These are phyloP conservation scores for Anthopleura xanthogrammica DNA, from an alignment of 92 coral and sea anemone species.

Conservation along the genomic window DNA sequence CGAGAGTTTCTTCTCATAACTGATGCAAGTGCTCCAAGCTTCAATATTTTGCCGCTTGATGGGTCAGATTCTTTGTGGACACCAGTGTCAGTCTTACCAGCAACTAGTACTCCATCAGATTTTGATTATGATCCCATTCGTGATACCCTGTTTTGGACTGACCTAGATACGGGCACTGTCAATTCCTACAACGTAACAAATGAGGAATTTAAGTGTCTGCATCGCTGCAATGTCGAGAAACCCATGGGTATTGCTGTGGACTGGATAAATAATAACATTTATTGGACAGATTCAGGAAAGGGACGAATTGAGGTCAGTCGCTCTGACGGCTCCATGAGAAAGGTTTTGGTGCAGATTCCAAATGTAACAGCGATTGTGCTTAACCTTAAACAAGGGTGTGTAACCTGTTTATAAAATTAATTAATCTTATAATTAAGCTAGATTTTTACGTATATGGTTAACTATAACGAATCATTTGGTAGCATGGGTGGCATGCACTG, in stretches of 20 bases:
- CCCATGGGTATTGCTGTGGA: constrained; percentile 70
- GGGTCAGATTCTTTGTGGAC: constrained; percentile 23
- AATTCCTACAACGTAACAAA: constrained; percentile 20
- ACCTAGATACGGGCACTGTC: constrained; percentile 26
- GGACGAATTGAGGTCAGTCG: constrained; percentile 62
- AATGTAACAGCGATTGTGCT: constrained; percentile 13
- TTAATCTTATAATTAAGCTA: background rate
- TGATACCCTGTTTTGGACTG: constrained; percentile 52
- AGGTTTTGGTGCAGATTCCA: constrained; percentile 9
- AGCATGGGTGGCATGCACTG: too few species aligned
- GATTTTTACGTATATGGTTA: background rate
- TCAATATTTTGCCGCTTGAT: constrained; percentile 38
- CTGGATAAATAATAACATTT: constrained; percentile 60
- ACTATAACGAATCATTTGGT: too few species aligned
- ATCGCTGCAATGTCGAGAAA: constrained; percentile 39
- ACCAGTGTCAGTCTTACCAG: constrained; percentile 30
- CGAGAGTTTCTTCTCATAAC: constrained; percentile 28
- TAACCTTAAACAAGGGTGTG: constrained; percentile 24
- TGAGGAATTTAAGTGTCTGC: constrained; percentile 23
- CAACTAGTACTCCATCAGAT: constrained; percentile 28
- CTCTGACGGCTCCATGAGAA: constrained; percentile 48
- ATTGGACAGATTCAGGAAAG: constrained; percentile 61
- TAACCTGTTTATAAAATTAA: background rate
- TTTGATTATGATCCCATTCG: constrained; percentile 40
- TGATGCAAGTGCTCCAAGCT: constrained; percentile 31